Evolutionary conservation across 2,113 vertebrate species (phyloP), one percentile per base, ranked within the genome.

Genomic region (Scomber scombrus): DNA sequence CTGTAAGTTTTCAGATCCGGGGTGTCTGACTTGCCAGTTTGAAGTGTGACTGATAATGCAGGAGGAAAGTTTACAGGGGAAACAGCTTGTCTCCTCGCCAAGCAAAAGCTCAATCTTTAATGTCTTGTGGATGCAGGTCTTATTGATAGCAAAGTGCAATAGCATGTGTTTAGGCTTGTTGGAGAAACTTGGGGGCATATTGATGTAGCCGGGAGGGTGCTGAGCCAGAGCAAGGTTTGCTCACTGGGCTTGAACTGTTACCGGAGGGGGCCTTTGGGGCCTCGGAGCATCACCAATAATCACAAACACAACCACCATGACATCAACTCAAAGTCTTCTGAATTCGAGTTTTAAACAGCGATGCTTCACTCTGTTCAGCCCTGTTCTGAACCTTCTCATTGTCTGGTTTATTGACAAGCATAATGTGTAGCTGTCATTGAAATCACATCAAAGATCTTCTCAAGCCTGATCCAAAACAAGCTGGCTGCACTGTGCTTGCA

Each of bases 41-140:
- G 84, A 90, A 88, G 81, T 88, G 89, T 90, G 89, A 93, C 85
- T 89, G 93, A 92, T 92, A 88, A 81, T 64, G 3, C 64, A 43
- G 81, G 73, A 72, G 71, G 84, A 88, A 88, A 85, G 86, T 90
- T 89, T 92, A 86, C 80, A 73, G 79, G 84, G 71, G 71, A 88
- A 93, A 86, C 84, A 82, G 81, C 82, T 87, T 61, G 58, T 89
- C 84, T 87, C 63, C 71, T 81, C 63, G 85, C 84, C 84, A 73
- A 64, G 23, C 23, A 72, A 61, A 78, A 89, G 85, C 82, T 89
- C 79, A 70, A 77, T 89, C 88, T 76, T 82, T 78, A 82, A 81
- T 75, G 80, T 87, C 73, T 26, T 80, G 80, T 23, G 49, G 79
- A 61, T 60, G 68, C 73, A 84, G 88, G 78, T 81, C 63, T 75